Conservation (phyloP, 2,113 vertebrate species). For the Ginglymostoma cirratum region DNA sequence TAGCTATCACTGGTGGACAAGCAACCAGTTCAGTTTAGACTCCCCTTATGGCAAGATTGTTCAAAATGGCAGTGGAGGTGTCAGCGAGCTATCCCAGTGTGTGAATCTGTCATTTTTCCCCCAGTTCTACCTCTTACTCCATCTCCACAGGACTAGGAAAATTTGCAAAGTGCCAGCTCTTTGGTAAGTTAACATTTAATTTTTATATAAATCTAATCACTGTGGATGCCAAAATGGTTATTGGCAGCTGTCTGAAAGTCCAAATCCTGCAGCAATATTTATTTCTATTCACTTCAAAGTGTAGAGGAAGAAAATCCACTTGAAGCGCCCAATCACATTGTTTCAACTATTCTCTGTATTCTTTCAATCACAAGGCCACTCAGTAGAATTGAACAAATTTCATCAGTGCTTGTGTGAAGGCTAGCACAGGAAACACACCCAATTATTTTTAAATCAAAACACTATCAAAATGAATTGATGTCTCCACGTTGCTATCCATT, state of each 20-base stretch:
- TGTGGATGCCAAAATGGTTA: too few species aligned
- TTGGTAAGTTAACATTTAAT: neutral
- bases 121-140: neutral
- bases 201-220: neutral
- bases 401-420: neutral
- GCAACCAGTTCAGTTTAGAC: neutral
- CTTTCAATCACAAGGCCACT: neutral
- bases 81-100: neutral
- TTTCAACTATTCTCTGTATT: neutral
- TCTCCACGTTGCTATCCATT: conserved; percentile 15
- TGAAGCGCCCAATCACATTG: neutral
- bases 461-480: neutral
- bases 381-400: neutral
- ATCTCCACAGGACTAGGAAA: neutral
- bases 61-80: neutral
- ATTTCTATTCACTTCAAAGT: neutral
- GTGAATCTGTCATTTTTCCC: neutral
- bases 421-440: neutral
- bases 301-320: neutral
- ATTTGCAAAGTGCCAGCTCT: neutral
- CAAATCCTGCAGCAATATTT: neutral
- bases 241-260: neutral
- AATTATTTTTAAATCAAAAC: neutral
- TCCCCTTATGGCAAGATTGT: neutral
- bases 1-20: neutral